Base-by-base conservation (phyloP, 2,113 vertebrate species). In the Corvus moneduloides region DNA sequence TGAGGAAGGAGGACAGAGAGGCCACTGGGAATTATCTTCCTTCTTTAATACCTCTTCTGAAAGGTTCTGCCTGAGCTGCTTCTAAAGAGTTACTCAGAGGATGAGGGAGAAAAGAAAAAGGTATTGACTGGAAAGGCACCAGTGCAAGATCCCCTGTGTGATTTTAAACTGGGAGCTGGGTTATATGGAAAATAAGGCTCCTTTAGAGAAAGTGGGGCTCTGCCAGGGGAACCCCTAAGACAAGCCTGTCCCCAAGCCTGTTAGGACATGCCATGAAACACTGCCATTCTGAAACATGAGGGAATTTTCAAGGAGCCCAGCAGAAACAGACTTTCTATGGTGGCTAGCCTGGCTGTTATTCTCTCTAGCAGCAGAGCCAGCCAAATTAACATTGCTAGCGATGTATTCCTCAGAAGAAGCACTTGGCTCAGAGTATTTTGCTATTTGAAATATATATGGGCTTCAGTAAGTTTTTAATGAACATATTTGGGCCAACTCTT, bases 391-490 rank as follows among this genome's bases (percentile, higher is more conserved):
- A 81, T 21, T 56, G 16, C 24, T 90, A 89, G 44, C 1, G 4
- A 39, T 5, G 1, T 19, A 51, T 35, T 73, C 58, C 55, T 88
- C 61, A 74, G 55, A 77, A 2, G 3, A 67, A 84, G 69, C 44
- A 48, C 37, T 84, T 75, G 21, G 37, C n/a, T 64, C 39, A 52
- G 1, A 1, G 4, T n/a, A 75, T 82, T 89, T 91, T 82, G 61
- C 30, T 68, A 18, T 56, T 18, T 75, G 55, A 84, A 81, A 71
- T 8, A 62, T 27, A 54, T 39, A 51, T 23, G 51, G 32, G 44
- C 52, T 84, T 78, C 24, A 75, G 75, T 59, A 89, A 39, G 28
- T 32, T 93, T 90, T 81, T 87, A 83, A 90, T 74, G 33, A 91
- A 49, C 44, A 41, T 71, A 67, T 71, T 64, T 71, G 33, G 62